Evolutionary conservation across 2,113 vertebrate species (phyloP), one percentile per base, ranked within the genome.

Genomic region (Otus sunia): DNA sequence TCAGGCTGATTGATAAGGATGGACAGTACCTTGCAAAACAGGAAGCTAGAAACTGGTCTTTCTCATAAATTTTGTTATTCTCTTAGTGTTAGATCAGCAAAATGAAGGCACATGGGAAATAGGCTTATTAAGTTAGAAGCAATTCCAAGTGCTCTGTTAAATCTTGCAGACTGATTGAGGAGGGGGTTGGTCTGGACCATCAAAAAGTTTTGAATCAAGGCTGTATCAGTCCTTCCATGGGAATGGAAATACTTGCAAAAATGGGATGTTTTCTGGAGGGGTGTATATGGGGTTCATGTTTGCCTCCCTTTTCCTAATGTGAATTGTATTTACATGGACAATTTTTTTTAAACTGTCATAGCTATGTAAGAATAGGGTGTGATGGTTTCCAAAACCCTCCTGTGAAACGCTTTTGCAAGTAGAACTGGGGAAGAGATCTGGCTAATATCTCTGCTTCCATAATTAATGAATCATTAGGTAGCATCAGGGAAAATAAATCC

Each of bases 241-340:
- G 68, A 92, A 78, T n/a, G n/a, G n/a, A n/a, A n/a, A n/a, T 30
- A 17, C 68, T 39, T 79, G 50, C 32, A 67, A 73, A 79, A 73
- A 14, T 13, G 22, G 8, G 16, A 2, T 52, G 4, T 50, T 43
- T 88, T 67, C 37, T 36, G 32, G 32, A 41, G 43, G 7, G 7
- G 7, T 30, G 16, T 0, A 0, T 32, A 7, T 4, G 7, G 32
- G 15, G 37, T 11, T 11, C 0, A 0, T 29, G 45, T 84, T 78
- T 55, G 34, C 43, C 37, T 75, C 26, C 56, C 15, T 63, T 71
- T 74, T 85, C 55, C 17, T 55, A 13, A 12, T 50, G 19, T 22
- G 8, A 50, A 2, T 39, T 47, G 3, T 55, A 26, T 43, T 37
- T 37, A 29, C 15, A 8, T 10, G 8, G 23, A n/a, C 18, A 22